Evolutionary conservation across 2,113 vertebrate species (phyloP), one percentile per base, ranked within the genome.

Genomic region (Condylura cristata): DNA sequence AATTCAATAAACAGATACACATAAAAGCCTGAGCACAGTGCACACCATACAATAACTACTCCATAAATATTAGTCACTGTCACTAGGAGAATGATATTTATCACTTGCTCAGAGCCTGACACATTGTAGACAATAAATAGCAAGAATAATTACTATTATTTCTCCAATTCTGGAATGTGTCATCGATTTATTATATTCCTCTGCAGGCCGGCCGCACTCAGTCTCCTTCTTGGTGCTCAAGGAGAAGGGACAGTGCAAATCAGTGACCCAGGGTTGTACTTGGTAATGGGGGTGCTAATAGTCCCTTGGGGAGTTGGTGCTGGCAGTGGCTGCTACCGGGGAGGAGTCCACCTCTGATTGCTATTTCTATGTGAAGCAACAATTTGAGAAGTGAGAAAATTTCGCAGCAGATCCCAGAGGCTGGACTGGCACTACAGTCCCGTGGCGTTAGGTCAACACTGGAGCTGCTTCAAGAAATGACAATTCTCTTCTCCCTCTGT

Each of bases 371-470:
- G 18, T 44, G 46, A 89, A 76, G n/a, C 32, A n/a, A 60, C 70
- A 90, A 63, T 44, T 92, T 11, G 8, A 48, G 56, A 80, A 71
- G 91, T 60, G 80, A 91, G 88, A 90, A 87, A 68, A 56, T 16
- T 46, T 20, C 24, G 1, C 0, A 1, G 91, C 60, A 51, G 60
- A 71, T 37, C 75, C 65, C 91, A 61, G 89, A 63, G 48, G 71
- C 89, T 51, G 76, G 28, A 18, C 46, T 12, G 2, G 48, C 0
- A 0, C 70, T 51, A 0, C 1, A 48, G 10, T n/a, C 56, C 6
- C 41, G 12, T 0, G 8, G 48, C 63, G 28, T 66, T 46, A 44
- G 72, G 79, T 71, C 65, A 71, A 3, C 58, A 0, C 5, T 44
- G 80, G 76, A 46, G 76, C 41, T 2, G 56, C 82, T 79, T 71